Percentiles rank a stretch among this genome's conserved stretches.
phyloP scores from a whole-genome alignment of 53 echinoderm and acorn worm species.

The Actinopyga echinites region DNA sequence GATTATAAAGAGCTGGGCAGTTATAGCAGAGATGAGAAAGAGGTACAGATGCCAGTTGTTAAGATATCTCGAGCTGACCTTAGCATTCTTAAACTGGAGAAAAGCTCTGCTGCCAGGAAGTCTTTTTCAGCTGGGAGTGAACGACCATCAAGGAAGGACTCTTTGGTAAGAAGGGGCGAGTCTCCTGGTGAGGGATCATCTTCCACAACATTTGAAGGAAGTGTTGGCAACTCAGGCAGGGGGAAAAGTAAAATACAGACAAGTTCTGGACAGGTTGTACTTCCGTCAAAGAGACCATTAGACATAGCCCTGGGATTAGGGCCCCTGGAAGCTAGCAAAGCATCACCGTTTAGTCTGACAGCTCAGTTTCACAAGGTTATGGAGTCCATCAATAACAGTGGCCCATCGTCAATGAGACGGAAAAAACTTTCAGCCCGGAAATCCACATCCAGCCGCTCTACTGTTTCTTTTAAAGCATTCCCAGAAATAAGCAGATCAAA shows the following conservation, averaged over 20 bases:
- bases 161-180: no score
- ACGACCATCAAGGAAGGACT: no score
- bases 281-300: no score
- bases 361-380: conserved; percentile 29
- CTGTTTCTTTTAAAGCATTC: background rate
- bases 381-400: conserved; percentile 17
- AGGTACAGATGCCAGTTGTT: background rate
- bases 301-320: no score
- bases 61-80: background rate
- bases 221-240: no score
- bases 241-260: no score
- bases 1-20: background rate
- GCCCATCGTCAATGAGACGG: background rate
- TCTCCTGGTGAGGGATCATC: no score
- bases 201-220: no score
- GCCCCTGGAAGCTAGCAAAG: background rate
- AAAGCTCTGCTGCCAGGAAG: no score
- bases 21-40: background rate
- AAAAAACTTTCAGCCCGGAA: conserved; percentile 16
- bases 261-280: no score
- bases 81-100: background rate
- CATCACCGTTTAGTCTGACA: conserved; percentile 3
- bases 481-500: background rate
- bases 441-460: background rate
- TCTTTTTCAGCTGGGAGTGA: no score